Percentiles rank a stretch among this genome's conserved stretches.
phyloP scores from a whole-genome alignment of 2,888 invertebrate species.

The Boloria selene region DNA sequence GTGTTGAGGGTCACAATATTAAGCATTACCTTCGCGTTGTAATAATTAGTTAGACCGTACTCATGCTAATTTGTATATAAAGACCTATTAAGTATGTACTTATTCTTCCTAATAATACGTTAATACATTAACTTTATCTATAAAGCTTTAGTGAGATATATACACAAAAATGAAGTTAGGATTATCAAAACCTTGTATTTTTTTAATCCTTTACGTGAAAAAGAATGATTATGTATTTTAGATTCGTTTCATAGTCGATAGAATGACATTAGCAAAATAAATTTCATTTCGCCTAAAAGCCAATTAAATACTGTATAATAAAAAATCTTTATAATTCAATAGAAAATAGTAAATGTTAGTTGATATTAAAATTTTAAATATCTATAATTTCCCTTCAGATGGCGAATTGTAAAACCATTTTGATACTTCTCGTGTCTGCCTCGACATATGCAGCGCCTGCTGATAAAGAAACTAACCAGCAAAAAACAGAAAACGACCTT shows the following conservation, averaged over 20 bases:
- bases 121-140: background rate
- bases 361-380: too few relatives aligned
- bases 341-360: too few relatives aligned
- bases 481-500: slow-evolving; percentile 38
- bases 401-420: slow-evolving; percentile 46
- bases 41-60: slow-evolving; percentile 32
- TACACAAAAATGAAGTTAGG: too few relatives aligned
- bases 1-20: slow-evolving; percentile 61
- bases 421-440: slow-evolving; percentile 41
- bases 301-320: too few relatives aligned
- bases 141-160: too few relatives aligned
- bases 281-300: too few relatives aligned
- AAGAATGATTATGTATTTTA: too few relatives aligned
- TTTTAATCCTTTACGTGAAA: too few relatives aligned
- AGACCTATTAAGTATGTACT: slow-evolving; percentile 27
- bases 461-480: slow-evolving; percentile 35
- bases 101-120: slow-evolving; percentile 18
- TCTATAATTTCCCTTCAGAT: slow-evolving; percentile 48
- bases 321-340: too few relatives aligned
- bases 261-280: too few relatives aligned
- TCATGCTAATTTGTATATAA: slow-evolving; percentile 37
- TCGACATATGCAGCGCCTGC: slow-evolving; percentile 50
- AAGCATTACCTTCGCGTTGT: slow-evolving; percentile 42
- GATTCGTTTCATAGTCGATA: too few relatives aligned
- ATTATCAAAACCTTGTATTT: too few relatives aligned